Percentiles rank a stretch among this genome's conserved stretches.
These are phyloP conservation scores for Hiodon tergisus DNA, from an alignment of 2,113 vertebrate genomes.

Conservation along the genomic window DNA sequence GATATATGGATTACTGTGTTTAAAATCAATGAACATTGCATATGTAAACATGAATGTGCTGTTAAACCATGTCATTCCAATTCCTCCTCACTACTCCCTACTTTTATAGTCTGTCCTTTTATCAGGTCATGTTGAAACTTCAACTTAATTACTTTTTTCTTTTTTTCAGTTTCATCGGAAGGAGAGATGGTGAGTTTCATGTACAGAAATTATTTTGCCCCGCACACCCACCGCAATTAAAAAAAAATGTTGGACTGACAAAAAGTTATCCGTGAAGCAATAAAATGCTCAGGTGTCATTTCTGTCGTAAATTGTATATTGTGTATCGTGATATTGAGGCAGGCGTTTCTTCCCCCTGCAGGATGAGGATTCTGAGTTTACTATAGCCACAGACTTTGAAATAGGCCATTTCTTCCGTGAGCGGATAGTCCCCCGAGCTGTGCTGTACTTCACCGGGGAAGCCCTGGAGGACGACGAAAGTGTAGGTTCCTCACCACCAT, in stretches of 20 bases:
- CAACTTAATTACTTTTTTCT: constrained; percentile 2
- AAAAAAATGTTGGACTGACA: too few relatives aligned
- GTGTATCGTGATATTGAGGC: background rate
- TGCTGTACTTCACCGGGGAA: constrained; percentile 96
- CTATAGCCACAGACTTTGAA: constrained; percentile 89
- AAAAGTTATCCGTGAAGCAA: too few relatives aligned
- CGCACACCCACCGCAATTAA: too few relatives aligned
- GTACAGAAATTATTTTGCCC: too few relatives aligned
- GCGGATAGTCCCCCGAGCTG: constrained; percentile 88
- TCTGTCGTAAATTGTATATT: background rate
- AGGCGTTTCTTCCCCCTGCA: constrained; percentile 41
- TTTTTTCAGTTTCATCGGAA: constrained; percentile 72
- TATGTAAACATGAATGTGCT: too few relatives aligned
- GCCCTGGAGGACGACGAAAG: constrained; percentile 94
- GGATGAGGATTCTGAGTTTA: constrained; percentile 95
- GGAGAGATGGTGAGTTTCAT: constrained; percentile 82
- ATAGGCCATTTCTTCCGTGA: constrained; percentile 97
- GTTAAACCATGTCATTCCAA: too few relatives aligned
- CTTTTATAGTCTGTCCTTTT: too few relatives aligned
- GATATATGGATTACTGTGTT: too few relatives aligned
- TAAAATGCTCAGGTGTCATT: background rate
- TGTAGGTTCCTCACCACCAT: constrained; percentile 57
- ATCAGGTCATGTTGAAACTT: too few relatives aligned
- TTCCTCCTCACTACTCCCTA: too few relatives aligned
- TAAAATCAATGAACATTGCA: too few relatives aligned